Percentiles rank a stretch among this genome's conserved stretches.
These are phyloP conservation scores for Eubasilissa splendida DNA, from an alignment of 2,888 invertebrate genomes.

Conservation along the genomic window DNA sequence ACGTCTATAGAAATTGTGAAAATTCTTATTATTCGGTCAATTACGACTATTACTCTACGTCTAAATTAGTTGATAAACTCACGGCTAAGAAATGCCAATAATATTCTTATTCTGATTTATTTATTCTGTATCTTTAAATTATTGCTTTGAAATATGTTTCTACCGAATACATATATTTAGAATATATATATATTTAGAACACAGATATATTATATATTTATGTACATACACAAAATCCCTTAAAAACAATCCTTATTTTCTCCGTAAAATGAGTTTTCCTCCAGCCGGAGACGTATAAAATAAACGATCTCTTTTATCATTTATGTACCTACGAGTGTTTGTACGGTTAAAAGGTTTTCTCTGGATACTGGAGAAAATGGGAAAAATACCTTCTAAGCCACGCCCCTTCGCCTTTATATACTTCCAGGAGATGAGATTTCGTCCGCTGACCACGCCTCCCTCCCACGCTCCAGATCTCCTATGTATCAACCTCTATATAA, in stretches of 20 bases:
- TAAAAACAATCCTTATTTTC: constrained; percentile 38
- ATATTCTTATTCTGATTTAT: too few relatives aligned
- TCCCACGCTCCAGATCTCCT: constrained; percentile 35
- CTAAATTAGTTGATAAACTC: too few relatives aligned
- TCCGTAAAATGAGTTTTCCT: constrained; percentile 32
- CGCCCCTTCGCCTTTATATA: constrained; percentile 39
- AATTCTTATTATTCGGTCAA: too few relatives aligned
- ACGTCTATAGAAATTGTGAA: too few relatives aligned
- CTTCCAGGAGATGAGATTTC: constrained; percentile 47
- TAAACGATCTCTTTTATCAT: constrained; percentile 33
- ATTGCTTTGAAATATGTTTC: too few relatives aligned
- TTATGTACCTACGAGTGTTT: constrained; percentile 29
- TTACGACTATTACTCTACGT: too few relatives aligned
- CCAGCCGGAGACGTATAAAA: constrained; percentile 34
- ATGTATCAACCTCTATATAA: constrained; percentile 22
- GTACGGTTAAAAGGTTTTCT: constrained; percentile 43
- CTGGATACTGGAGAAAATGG: constrained; percentile 43
- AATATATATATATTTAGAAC: neutral
- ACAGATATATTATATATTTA: neutral
- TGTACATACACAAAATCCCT: constrained; percentile 14
- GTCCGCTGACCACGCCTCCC: constrained; percentile 51
- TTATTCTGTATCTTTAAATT: too few relatives aligned
- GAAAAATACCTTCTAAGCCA: constrained; percentile 50
- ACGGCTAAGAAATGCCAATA: too few relatives aligned
- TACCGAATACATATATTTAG: too few relatives aligned